Evolutionary conservation across 2,888 invertebrate species (phyloP).

Genomic region (Drosophila anceps): DNA sequence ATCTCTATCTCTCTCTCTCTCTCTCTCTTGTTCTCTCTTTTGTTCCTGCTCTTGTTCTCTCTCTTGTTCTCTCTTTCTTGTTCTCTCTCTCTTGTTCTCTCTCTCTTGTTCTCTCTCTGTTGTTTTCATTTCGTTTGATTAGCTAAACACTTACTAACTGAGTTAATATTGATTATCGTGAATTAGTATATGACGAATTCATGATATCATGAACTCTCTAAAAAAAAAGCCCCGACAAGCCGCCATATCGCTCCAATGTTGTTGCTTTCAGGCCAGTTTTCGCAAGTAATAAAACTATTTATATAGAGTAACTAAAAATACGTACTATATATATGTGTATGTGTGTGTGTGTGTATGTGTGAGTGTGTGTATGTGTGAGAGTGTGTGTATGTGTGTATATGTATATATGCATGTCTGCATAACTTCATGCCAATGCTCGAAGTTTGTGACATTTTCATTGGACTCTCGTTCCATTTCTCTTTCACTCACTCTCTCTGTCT

Average conservation of each 20-base stretch:
- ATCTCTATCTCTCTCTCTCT: not conserved
- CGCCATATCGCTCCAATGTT: not conserved
- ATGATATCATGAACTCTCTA: not conserved
- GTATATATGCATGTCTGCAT: not conserved
- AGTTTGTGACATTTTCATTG: not conserved
- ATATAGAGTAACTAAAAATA: conserved; percentile 5
- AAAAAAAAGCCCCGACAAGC: not conserved
- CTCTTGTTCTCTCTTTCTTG: not conserved
- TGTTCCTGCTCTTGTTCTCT: not conserved
- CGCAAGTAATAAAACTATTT: conserved; percentile 4
- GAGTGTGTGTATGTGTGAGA: too few relatives aligned
- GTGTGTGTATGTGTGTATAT: not conserved
- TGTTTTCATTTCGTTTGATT: not conserved
- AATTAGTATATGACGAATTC: conserved; percentile 4
- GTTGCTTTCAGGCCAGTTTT: not conserved
- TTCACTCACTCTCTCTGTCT: too few relatives aligned
- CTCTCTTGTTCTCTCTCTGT: not conserved
- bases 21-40: not conserved
- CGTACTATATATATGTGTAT: not conserved
- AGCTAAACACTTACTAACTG: not conserved
- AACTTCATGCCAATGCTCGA: not conserved
- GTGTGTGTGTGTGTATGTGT: too few relatives aligned
- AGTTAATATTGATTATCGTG: not conserved
- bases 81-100: not conserved
- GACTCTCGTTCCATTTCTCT: not conserved